A percentile compares a stretch with the other conserved stretches of the same genome.
These are phyloP conservation scores for Botia kubotai DNA, from an alignment of 2,797 vertebrate species.

Conservation along the genomic window DNA sequence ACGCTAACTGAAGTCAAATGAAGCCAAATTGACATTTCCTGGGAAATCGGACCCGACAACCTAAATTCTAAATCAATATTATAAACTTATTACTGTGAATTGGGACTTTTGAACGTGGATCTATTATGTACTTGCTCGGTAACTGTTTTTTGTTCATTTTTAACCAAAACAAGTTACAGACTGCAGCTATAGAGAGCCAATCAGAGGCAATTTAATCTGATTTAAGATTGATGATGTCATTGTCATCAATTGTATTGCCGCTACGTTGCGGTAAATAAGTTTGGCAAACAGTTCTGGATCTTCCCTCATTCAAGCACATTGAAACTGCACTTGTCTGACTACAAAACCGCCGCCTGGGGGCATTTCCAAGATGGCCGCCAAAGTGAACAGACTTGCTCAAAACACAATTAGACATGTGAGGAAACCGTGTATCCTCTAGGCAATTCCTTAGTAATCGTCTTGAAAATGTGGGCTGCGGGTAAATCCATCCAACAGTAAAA, in stretches of 20 bases:
- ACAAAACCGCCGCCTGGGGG: not conserved
- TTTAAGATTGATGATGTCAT: not conserved
- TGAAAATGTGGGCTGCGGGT: not conserved
- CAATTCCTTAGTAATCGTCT: not conserved
- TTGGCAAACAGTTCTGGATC: not conserved
- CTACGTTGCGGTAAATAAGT: no score
- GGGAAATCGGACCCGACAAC: no score
- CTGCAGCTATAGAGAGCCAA: no score
- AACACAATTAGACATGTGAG: not conserved
- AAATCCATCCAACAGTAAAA: not conserved
- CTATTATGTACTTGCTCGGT: no score
- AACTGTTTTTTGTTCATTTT: no score
- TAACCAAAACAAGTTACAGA: no score
- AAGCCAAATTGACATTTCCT: no score
- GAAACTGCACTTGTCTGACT: not conserved
- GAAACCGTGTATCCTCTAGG: not conserved
- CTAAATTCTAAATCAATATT: no score
- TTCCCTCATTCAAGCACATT: not conserved
- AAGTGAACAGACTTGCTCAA: conserved; percentile 3
- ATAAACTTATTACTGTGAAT: no score
- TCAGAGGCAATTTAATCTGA: not conserved
- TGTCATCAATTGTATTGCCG: not conserved
- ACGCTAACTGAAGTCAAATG: no score
- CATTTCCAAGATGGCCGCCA: not conserved
- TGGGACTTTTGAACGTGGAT: no score